Base-by-base conservation (phyloP, 2,113 vertebrate genomes). In the Noturus placidus region DNA sequence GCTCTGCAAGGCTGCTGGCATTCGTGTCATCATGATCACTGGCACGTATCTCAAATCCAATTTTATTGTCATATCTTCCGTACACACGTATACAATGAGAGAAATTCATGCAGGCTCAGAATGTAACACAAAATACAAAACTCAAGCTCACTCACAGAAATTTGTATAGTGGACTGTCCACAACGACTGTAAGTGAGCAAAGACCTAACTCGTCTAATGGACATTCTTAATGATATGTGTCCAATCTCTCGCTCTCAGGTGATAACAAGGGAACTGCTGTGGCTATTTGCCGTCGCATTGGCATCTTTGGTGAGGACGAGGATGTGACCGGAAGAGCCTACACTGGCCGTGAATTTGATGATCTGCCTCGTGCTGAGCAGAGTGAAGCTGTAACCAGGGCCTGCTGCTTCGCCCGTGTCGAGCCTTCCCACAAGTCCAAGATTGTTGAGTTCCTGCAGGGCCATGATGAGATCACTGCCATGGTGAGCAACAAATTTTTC, bases 341-440 rank as follows among this genome's bases (percentile, higher is more conserved):
- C 93, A 95, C 95, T 1, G 95, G 95, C 90, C 94, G 95, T 50
- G 95, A 96, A 91, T 96, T 96, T 91, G 92, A 95, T 38, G 95
- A 96, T 88, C 93, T 95, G 88, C 90, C 93, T 57, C 13, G 1
- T 57, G 4, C 80, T 0, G 95, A 96, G 38, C 95, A 94, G 91
- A 46, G 92, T 0, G 87, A 93, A 0, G 88, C 92, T 11, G 96
- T 96, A 72, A 91, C 91, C 5, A 93, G 95, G 0, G 97, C 97
- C 72, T 95, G 95, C 94, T 99, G 97, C 96, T 98, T 96, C 0
- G 97, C 97, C 89, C 96, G 97, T 3, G 97, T 99, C 13, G 97
- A 99, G 93, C 97, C 97, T 0, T 90, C 97, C n/a, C 97, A 99
- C 92, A 99, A 98, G 90, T 97, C 96, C 87, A 98, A 99, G 96